A percentile compares a stretch with the other conserved stretches of the same genome.
These are phyloP conservation scores for Acrobasis consociella DNA, from an alignment of 2,888 invertebrate genomes.

Conservation along the genomic window DNA sequence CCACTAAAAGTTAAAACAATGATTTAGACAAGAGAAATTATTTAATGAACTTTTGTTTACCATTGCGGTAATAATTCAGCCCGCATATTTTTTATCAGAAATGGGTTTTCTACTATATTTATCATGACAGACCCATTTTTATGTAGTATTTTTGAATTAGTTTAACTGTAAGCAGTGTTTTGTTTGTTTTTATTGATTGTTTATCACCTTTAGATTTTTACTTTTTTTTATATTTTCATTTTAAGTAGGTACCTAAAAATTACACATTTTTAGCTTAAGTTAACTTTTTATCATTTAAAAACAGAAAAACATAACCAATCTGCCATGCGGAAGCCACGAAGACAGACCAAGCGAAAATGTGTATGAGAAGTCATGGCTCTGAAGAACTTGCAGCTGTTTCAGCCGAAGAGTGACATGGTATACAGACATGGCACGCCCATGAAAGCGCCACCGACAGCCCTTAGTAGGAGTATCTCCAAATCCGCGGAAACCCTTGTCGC, in stretches of 20 bases:
- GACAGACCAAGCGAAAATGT: slow-evolving; percentile 39
- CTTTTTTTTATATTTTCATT: too few relatives aligned
- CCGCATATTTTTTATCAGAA: slow-evolving; percentile 9
- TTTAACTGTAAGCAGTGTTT: too few relatives aligned
- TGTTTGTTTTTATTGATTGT: too few relatives aligned
- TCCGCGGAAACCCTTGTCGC: slow-evolving; percentile 72
- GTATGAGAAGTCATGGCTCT: slow-evolving; percentile 57
- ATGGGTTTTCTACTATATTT: background rate
- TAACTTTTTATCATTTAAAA: background rate
- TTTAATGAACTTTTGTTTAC: background rate
- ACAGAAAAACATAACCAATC: slow-evolving; percentile 21
- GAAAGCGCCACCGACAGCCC: slow-evolving; percentile 65
- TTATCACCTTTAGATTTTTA: too few relatives aligned
- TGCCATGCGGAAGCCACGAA: slow-evolving; percentile 16
- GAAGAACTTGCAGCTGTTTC: slow-evolving; percentile 69
- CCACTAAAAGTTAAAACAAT: background rate
- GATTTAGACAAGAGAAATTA: background rate
- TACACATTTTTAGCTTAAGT: too few relatives aligned
- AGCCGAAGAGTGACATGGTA: slow-evolving; percentile 64
- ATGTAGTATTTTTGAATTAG: too few relatives aligned
- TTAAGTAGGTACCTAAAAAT: too few relatives aligned
- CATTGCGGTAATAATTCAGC: slow-evolving; percentile 3
- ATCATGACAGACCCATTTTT: too few relatives aligned
- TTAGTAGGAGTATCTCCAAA: slow-evolving; percentile 66
- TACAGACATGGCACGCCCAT: slow-evolving; percentile 66